Percentiles rank a stretch among this genome's conserved stretches.
Conservation (phyloP, 23 tunicate species). For the Halocynthia aurantium region DNA sequence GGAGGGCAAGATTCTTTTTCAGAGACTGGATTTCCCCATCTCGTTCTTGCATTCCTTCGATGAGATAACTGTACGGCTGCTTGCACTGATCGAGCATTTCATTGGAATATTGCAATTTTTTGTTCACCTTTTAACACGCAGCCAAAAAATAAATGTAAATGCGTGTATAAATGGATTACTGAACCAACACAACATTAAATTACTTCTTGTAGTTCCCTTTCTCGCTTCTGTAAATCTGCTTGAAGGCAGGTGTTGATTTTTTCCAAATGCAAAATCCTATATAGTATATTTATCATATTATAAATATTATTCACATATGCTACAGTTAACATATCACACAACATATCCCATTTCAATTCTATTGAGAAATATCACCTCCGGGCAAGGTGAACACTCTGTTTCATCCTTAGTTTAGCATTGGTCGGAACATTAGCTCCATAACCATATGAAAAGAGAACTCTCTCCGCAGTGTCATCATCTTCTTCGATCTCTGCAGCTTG, state of each 20-base stretch:
- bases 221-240: conserved; percentile 50
- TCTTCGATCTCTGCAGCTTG: conserved; percentile 91
- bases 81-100: conserved; percentile 55
- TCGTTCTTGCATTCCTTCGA: conserved; percentile 76
- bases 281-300: background rate
- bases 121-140: conserved; percentile 5
- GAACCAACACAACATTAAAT: conserved; percentile 14
- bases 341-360: no score
- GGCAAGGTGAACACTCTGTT: conserved; percentile 83
- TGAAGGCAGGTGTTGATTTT: conserved; percentile 70
- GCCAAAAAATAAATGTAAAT: conserved; percentile 2
- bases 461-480: conserved; percentile 58
- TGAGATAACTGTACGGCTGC: conserved; percentile 78
- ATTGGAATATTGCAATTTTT: conserved; percentile 28
- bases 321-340: no score
- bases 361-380: conserved; percentile 33
- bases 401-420: conserved; percentile 78
- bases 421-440: conserved; percentile 88
- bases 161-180: background rate
- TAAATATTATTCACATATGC: no score
- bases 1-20: conserved; percentile 7
- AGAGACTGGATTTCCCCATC: conserved; percentile 54
- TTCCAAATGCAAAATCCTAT: conserved; percentile 74
- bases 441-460: conserved; percentile 84
- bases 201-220: conserved; percentile 39